These are phyloP conservation scores for Mionectes olivaceus DNA, from an alignment of 2,797 vertebrate genomes.

Conservation along the genomic window DNA sequence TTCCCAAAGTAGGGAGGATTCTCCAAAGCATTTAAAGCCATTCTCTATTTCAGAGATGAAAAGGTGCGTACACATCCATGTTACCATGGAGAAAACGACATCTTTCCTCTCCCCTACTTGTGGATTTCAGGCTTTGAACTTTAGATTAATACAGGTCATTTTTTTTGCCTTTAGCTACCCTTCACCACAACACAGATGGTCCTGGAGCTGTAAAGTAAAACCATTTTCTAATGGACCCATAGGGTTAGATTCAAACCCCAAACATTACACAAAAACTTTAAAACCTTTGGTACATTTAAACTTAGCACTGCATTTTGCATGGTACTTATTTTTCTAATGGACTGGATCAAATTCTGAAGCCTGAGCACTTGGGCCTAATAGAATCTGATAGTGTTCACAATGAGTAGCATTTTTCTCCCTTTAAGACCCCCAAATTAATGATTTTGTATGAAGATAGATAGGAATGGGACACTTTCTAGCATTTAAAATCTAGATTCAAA, in stretches of 20 bases:
- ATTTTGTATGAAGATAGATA: not conserved
- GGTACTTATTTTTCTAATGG: not conserved
- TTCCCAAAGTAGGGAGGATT: constrained; percentile 51
- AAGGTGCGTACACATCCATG: constrained; percentile 7
- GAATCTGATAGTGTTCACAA: constrained; percentile 2
- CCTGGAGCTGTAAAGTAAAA: constrained; percentile 28
- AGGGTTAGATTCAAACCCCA: constrained; percentile 33
- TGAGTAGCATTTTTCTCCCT: not conserved
- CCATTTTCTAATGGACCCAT: constrained; percentile 20
- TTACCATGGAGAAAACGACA: constrained; percentile 48
- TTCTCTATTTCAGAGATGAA: constrained; percentile 44
- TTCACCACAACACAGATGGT: constrained; percentile 41
- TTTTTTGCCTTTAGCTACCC: constrained; percentile 25
- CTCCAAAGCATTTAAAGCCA: constrained; percentile 45
- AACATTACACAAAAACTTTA: constrained; percentile 28
- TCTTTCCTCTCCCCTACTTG: constrained; percentile 28
- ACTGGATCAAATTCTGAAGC: constrained; percentile 7
- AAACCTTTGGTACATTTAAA: constrained; percentile 10
- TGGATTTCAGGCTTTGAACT: constrained; percentile 30
- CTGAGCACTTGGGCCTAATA: not conserved
- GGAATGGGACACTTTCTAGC: not conserved
- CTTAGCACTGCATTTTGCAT: not conserved
- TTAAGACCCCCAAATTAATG: not conserved
- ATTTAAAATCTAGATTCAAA: constrained; percentile 2
- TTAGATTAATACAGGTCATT: constrained; percentile 46